Evolutionary conservation across 2,113 vertebrate species (phyloP), one percentile per base, ranked within the genome.

Genomic region (Anser cygnoides): DNA sequence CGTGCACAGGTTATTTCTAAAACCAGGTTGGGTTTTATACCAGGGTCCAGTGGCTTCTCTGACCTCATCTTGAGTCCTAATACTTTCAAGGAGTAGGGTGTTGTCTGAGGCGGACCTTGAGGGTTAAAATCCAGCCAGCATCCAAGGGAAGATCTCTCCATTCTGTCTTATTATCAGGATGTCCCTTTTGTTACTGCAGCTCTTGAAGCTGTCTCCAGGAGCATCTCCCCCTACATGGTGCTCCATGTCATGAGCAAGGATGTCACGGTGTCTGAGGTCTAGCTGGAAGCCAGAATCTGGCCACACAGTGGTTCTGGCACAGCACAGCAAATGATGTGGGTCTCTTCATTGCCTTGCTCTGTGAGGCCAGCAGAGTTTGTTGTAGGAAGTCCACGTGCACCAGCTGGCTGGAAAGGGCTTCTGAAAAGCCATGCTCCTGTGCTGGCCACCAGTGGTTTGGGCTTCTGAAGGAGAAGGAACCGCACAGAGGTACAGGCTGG

Each of bases 241-340:
- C n/a, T 66, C 39, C 1, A 0, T 26, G 28, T 0, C 0, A 19
- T 44, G 41, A 31, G 11, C 31, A 44, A 41, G 28, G 7, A 3
- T 41, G 35, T n/a, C 4, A 1, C 2, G 4, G 17, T 73, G 65
- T 8, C 20, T 6, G 35, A 44, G 73, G 22, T 82, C 29, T 33
- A 59, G 5, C 25, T 2, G 2, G 0, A 4, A 58, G 44, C 29
- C 44, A 44, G 44, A 28, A 70, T 70, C 25, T 66, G 13, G 57
- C 31, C 31, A 35, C 8, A 18, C 22, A 46, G 44, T n/a, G 8
- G 21, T 74, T 58, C 33, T 49, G 50, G 12, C 57, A 43, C 33
- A 55, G 43, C 74, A 68, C 39, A 61, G 17, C 39, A 55, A 23
- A 89, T 41, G 23, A 14, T 55, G 17, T 25, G 33, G 29, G 31